phyloP scores from a whole-genome alignment of 2,888 invertebrate genomes.

The Spialia ferax region DNA sequence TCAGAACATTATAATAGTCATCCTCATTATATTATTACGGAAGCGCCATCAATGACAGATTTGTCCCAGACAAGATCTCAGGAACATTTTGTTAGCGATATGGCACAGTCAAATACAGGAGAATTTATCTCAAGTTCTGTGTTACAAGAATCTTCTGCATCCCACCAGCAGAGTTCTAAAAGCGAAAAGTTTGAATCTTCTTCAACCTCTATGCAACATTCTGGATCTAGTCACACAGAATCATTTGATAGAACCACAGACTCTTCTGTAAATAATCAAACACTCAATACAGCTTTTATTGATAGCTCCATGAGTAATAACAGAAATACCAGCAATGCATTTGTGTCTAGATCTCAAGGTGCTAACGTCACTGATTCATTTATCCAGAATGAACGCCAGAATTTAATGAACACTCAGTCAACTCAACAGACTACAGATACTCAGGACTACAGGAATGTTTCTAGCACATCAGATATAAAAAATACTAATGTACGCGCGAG shows the following conservation, averaged over 20 bases:
- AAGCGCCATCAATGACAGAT: conserved; percentile 80
- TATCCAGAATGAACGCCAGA: conserved; percentile 76
- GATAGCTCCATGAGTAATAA: conserved; percentile 61
- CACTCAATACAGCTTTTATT: conserved; percentile 78
- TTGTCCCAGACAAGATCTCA: conserved; percentile 74
- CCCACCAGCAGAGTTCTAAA: conserved; percentile 76
- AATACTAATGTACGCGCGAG: conserved; percentile 67
- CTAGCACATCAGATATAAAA: conserved; percentile 56
- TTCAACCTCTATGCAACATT: conserved; percentile 73
- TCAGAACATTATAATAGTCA: conserved; percentile 83
- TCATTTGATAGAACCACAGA: conserved; percentile 72
- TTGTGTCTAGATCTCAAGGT: conserved; percentile 66
- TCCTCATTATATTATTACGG: conserved; percentile 84
- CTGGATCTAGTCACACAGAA: conserved; percentile 70
- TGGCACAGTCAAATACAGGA: conserved; percentile 76
- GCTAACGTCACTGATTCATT: conserved; percentile 74
- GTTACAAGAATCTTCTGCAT: conserved; percentile 71
- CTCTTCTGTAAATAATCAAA: conserved; percentile 70
- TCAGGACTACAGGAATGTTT: conserved; percentile 48
- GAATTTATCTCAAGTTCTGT: conserved; percentile 76
- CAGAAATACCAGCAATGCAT: conserved; percentile 58
- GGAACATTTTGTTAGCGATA: conserved; percentile 75
- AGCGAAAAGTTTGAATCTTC: conserved; percentile 77
- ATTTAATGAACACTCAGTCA: conserved; percentile 62
- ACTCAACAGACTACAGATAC: conserved; percentile 52